A percentile compares a stretch with the other conserved stretches of the same genome.
Evolutionary conservation across 2,797 vertebrate species (phyloP).

Genomic region (Chaenodraco wilsoni): DNA sequence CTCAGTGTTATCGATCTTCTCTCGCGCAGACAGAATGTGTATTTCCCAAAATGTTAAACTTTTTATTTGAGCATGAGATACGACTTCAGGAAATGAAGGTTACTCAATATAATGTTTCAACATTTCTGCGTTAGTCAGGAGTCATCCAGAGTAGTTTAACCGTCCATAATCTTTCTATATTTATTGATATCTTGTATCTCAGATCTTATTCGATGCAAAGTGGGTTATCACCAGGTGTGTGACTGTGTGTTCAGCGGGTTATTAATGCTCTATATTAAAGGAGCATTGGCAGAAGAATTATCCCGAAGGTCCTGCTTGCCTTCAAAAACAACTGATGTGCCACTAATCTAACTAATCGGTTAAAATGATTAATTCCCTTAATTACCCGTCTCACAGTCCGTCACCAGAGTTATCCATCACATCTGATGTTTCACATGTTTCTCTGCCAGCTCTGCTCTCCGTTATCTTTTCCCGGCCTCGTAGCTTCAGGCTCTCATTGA

Average conservation of each 20-base stretch:
- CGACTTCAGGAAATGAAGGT: not conserved
- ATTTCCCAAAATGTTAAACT: not conserved
- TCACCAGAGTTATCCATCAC: constrained; percentile 28
- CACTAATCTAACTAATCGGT: constrained; percentile 32
- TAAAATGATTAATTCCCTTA: constrained; percentile 53
- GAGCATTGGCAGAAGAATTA: constrained; percentile 9
- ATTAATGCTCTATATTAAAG: constrained; percentile 14
- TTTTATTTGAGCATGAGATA: not conserved
- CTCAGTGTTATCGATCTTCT: not conserved
- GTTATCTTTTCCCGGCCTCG: not conserved
- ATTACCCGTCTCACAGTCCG: constrained; percentile 45
- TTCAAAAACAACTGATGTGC: constrained; percentile 32
- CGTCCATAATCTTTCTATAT: not conserved
- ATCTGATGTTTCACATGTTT: constrained; percentile 5
- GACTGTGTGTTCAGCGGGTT: not conserved
- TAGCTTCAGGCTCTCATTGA: constrained; percentile 9
- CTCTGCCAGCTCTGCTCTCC: not conserved
- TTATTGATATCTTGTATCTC: not conserved
- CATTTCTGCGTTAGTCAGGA: not conserved
- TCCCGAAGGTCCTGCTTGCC: constrained; percentile 24
- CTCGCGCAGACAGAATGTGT: not conserved
- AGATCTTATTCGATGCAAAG: not conserved
- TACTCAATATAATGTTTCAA: not conserved
- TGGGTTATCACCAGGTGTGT: not conserved
- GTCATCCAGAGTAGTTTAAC: not conserved